These are phyloP conservation scores for Mythimna impura DNA, from an alignment of 2,888 invertebrate species.

Conservation along the genomic window DNA sequence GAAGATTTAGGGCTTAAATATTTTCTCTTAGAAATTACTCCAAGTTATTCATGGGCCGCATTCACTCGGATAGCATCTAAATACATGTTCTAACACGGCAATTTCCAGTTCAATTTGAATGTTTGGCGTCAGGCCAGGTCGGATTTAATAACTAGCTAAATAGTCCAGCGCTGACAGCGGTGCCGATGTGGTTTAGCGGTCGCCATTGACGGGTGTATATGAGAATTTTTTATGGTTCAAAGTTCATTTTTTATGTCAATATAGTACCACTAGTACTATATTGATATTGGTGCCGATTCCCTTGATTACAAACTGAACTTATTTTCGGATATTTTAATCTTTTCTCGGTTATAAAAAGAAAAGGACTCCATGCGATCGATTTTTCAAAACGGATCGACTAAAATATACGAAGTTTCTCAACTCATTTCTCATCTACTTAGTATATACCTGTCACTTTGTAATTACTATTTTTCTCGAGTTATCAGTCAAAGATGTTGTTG, in stretches of 20 bases:
- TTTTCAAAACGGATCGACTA: not conserved
- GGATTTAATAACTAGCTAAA: constrained; percentile 71
- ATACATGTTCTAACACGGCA: constrained; percentile 63
- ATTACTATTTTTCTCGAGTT: not conserved
- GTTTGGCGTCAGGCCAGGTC: constrained; percentile 74
- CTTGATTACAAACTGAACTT: no score
- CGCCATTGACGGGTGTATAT: constrained; percentile 27
- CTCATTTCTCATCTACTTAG: not conserved
- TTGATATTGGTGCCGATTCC: not conserved
- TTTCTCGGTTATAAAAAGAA: not conserved
- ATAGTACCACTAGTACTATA: not conserved
- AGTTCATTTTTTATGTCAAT: constrained; percentile 3
- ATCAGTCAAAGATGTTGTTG: no score
- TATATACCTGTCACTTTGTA: not conserved
- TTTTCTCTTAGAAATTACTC: constrained; percentile 51
- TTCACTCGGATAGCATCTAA: constrained; percentile 55
- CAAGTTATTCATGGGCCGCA: constrained; percentile 50
- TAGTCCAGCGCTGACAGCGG: constrained; percentile 64
- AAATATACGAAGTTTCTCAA: not conserved
- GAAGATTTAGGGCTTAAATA: constrained; percentile 39
- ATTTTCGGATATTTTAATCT: no score
- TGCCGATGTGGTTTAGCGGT: constrained; percentile 58
- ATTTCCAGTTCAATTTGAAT: constrained; percentile 75
- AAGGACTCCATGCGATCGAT: not conserved
- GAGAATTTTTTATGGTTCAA: not conserved